phyloP scores from a whole-genome alignment of 2,888 invertebrate species.

The Chrysotoxum bicinctum region DNA sequence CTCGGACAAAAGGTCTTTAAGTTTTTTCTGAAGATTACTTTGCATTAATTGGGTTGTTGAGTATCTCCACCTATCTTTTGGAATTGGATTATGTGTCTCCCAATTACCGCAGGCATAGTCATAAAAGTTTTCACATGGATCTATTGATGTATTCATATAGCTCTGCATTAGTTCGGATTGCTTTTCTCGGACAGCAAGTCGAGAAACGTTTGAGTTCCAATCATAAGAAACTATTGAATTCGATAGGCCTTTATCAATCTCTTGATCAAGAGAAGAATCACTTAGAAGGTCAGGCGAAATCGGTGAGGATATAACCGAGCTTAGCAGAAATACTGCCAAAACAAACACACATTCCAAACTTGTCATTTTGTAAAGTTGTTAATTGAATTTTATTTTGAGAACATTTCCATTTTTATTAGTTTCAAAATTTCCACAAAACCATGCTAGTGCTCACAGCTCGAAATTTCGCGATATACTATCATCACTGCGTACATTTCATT shows the following conservation, averaged over 20 bases:
- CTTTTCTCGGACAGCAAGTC: slow-evolving; percentile 13
- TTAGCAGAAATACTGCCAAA: neutral
- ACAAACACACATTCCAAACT: neutral
- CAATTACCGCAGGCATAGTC: slow-evolving; percentile 72
- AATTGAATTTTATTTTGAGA: neutral
- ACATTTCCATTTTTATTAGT: neutral
- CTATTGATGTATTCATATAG: slow-evolving; percentile 50
- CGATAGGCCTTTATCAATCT: neutral
- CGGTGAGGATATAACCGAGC: neutral
- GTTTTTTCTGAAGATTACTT: slow-evolving; percentile 17
- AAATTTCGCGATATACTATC: neutral
- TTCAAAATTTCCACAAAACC: neutral
- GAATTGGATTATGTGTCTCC: slow-evolving; percentile 61
- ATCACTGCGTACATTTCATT: neutral
- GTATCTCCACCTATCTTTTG: slow-evolving; percentile 41
- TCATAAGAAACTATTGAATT: neutral
- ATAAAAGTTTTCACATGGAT: slow-evolving; percentile 72
- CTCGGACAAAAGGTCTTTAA: slow-evolving; percentile 32
- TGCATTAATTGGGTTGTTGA: slow-evolving; percentile 29
- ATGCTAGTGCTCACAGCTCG: neutral
- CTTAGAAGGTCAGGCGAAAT: neutral
- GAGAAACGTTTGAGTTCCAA: neutral
- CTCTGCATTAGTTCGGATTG: slow-evolving; percentile 48
- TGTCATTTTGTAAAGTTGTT: neutral
- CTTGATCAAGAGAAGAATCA: neutral